Evolutionary conservation across 1,140 invertebrate genomes (phyloP).

Genomic region (Meloidogyne floridensis): DNA sequence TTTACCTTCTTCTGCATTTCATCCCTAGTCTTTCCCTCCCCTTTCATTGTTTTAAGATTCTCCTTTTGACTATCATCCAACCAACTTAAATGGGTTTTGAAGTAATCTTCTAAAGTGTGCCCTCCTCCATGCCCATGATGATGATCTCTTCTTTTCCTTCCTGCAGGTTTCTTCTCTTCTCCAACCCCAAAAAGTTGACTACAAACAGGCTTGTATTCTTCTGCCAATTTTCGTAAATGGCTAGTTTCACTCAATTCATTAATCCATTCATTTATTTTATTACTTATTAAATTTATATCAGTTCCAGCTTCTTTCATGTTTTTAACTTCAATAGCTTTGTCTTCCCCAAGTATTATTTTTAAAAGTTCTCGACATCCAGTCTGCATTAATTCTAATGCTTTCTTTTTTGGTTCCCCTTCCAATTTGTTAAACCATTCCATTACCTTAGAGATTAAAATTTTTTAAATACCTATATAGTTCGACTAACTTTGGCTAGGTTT

Average conservation of each 20-base stretch:
- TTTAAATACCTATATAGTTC: too few species aligned
- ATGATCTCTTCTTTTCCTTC: constrained; percentile 29
- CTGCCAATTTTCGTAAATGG: constrained; percentile 44
- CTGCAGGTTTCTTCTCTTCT: background rate
- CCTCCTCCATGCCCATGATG: constrained; percentile 6
- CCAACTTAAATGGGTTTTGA: constrained; percentile 46
- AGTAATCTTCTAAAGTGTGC: constrained; percentile 44
- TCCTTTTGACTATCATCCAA: constrained; percentile 42
- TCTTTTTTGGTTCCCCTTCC: constrained; percentile 45
- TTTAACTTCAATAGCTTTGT: constrained; percentile 50
- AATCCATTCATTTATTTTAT: constrained; percentile 43
- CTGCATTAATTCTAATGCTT: constrained; percentile 38
- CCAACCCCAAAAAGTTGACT: constrained; percentile 38
- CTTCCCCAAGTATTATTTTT: constrained; percentile 40
- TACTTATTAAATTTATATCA: constrained; percentile 26
- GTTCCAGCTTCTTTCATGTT: constrained; percentile 50
- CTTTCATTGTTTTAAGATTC: constrained; percentile 43
- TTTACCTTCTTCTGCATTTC: constrained; percentile 41
- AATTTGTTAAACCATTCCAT: constrained; percentile 28
- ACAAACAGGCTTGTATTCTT: constrained; percentile 36
- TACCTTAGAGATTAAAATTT: background rate
- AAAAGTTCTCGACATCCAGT: constrained; percentile 46
- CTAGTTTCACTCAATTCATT: constrained; percentile 41
- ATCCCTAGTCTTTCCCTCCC: constrained; percentile 35
- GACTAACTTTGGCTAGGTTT: too few species aligned